Base-by-base conservation (phyloP, 1,140 invertebrate species). In the Leptoteleia sp. region DNA sequence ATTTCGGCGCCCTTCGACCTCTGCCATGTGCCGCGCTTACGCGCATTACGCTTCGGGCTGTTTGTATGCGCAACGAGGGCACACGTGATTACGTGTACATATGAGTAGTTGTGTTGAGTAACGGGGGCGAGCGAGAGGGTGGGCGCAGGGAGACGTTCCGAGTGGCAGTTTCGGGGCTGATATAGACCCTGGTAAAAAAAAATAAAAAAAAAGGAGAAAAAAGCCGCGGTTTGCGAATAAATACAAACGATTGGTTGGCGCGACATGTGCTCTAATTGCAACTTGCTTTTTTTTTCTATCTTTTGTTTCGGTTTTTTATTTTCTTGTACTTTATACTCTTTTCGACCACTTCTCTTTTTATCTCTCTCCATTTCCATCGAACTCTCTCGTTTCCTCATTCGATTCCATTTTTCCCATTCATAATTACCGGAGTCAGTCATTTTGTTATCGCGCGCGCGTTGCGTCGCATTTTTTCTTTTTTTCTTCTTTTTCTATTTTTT, bases 201-300 rank as follows among this genome's bases (percentile, higher is more conserved):
- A n/a, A n/a, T n/a, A n/a, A n/a, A n/a, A n/a, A n/a, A n/a, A n/a
- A n/a, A n/a, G n/a, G n/a, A n/a, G n/a, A n/a, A n/a, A 73, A 62
- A 79, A 70, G 70, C 70, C 68, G 68, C 57, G 76, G 70, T 75
- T 79, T 65, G 47, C 68, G 64, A 79, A 68, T 73, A 79, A 73
- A 79, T 71, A 75, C 70, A 71, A 75, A 75, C 77, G 70, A 75
- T 79, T 79, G 77, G 70, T 68, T 70, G 62, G 54, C 59, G 77
- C 64, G 77, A 79, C 70, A 79, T 75, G 70, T 71, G 70, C 70
- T 59, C 77, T 75, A 79, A 75, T 79, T 75, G 76, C 76, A 27
- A 59, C 52, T 62, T 68, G 40, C 50, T n/a, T 25, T 47, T 59
- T 65, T 67, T 67, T 43, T 50, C 19, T 25, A 1, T 16, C 43